phyloP scores from a whole-genome alignment of 2,113 vertebrate species.

The Catharus fuscescens region DNA sequence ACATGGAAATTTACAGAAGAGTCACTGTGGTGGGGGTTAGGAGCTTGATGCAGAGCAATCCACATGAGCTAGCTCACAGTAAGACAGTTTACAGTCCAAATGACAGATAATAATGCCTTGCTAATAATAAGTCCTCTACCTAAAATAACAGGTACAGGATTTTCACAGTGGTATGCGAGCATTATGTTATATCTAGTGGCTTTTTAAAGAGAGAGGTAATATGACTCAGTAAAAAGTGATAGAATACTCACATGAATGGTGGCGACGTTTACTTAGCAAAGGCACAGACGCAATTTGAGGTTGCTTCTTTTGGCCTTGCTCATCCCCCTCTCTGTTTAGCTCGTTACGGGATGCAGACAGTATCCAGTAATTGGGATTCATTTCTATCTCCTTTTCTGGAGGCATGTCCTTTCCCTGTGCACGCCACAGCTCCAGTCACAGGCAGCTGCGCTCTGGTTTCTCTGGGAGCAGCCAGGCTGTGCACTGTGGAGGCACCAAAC shows the following conservation, averaged over 20 bases:
- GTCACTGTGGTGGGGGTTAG: not conserved
- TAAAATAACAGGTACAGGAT: conserved; percentile 11
- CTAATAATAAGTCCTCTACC: conserved; percentile 21
- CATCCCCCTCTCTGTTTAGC: not conserved
- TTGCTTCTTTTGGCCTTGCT: not conserved
- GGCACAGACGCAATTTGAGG: accelerated
- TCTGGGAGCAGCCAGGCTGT: not conserved
- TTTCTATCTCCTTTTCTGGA: conserved; percentile 37
- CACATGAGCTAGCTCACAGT: not conserved
- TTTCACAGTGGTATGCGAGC: not conserved
- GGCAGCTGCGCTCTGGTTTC: not conserved
- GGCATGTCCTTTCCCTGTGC: not conserved
- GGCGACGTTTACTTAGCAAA: not conserved
- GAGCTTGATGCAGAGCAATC: not conserved
- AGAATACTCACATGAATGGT: not conserved
- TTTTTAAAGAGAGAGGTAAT: not conserved
- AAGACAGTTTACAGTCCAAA: conserved; percentile 18
- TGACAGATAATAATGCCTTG: not conserved
- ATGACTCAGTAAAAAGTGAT: not conserved
- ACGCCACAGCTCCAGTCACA: not conserved
- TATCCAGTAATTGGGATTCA: not conserved
- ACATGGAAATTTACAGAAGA: not conserved
- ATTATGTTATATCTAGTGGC: not conserved
- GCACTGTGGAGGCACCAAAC: accelerated
- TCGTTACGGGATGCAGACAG: not conserved